Evolutionary conservation across 1,140 invertebrate genomes (phyloP).

Genomic region (Drosophila novamexicana): DNA sequence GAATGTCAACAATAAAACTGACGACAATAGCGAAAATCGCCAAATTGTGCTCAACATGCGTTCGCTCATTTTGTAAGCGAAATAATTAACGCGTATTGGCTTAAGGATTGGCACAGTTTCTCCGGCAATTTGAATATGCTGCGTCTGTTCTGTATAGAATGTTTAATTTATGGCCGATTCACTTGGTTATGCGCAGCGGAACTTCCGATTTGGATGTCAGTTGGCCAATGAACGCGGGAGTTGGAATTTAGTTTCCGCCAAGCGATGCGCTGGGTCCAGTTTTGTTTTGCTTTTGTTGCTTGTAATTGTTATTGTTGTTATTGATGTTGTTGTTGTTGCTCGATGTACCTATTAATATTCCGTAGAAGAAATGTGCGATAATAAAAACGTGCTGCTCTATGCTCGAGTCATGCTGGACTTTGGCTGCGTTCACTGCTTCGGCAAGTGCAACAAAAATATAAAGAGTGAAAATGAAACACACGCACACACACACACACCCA

Average conservation of each 20-base stretch:
- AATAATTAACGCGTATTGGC: slow-evolving; percentile 23
- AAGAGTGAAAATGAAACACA: slow-evolving; percentile 64
- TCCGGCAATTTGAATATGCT: not conserved
- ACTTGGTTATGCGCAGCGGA: slow-evolving; percentile 51
- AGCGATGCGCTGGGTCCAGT: not conserved
- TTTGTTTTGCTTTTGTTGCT: slow-evolving; percentile 13
- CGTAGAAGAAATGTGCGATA: slow-evolving; percentile 70
- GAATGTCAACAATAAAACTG: slow-evolving; percentile 46
- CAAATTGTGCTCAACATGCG: slow-evolving; percentile 29
- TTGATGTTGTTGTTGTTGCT: slow-evolving; percentile 16
- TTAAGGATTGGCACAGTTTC: slow-evolving; percentile 43
- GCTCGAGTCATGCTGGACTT: slow-evolving; percentile 17
- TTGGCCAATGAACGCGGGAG: slow-evolving; percentile 65
- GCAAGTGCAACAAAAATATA: slow-evolving; percentile 32
- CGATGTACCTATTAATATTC: slow-evolving; percentile 58
- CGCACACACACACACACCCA: slow-evolving; percentile 10
- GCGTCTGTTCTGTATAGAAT: slow-evolving; percentile 19
- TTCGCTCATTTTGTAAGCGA: slow-evolving; percentile 42
- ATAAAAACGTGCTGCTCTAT: slow-evolving; percentile 67
- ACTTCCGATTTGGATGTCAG: slow-evolving; percentile 45
- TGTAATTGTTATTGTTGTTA: slow-evolving; percentile 24
- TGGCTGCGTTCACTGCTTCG: slow-evolving; percentile 26
- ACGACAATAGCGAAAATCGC: slow-evolving; percentile 50
- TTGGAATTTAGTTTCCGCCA: slow-evolving; percentile 58
- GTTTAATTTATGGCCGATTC: slow-evolving; percentile 36